Conservation (phyloP, 35 echinoderm and acorn worm genomes). For the Strongylocentrotus purpuratus region DNA sequence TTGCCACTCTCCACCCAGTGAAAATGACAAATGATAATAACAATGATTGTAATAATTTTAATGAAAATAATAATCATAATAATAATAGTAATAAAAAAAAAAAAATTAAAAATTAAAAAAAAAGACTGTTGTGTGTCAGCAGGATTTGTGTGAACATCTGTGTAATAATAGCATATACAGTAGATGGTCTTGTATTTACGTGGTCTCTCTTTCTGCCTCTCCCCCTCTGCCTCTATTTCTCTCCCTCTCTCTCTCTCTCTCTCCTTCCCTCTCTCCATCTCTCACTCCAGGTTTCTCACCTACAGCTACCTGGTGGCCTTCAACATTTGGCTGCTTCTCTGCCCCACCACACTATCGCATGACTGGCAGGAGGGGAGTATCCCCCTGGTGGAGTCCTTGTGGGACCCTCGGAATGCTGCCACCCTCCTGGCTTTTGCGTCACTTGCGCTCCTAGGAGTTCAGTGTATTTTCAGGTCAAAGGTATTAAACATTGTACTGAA, state of each 20-base stretch:
- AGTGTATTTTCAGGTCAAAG: constrained; percentile 37
- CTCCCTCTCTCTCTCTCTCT: background rate
- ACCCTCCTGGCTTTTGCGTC: constrained; percentile 55
- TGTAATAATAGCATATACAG: background rate
- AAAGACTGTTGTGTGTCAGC: too few relatives aligned
- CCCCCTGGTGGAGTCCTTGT: constrained; percentile 83
- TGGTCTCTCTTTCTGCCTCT: too few relatives aligned
- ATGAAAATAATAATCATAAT: too few relatives aligned
- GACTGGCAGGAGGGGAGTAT: constrained; percentile 98
- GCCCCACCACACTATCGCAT: constrained; percentile 80
- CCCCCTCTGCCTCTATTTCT: background rate
- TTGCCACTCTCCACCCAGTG: too few relatives aligned
- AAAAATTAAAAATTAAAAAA: too few relatives aligned
- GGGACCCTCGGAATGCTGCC: constrained; percentile 80
- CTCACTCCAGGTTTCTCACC: constrained; percentile 72
- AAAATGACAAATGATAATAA: too few relatives aligned
- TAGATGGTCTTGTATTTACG: too few relatives aligned
- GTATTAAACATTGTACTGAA: constrained; percentile 19
- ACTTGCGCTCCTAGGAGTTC: background rate
- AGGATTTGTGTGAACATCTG: background rate
- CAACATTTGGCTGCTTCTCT: constrained; percentile 85
- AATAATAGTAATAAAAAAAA: too few relatives aligned
- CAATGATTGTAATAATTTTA: too few relatives aligned
- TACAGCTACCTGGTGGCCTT: constrained; percentile 80
- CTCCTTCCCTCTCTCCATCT: background rate